A percentile compares a stretch with the other conserved stretches of the same genome.
These are phyloP conservation scores for Orientallactaga bullata DNA, from an alignment of 2,113 vertebrate genomes.

Conservation along the genomic window DNA sequence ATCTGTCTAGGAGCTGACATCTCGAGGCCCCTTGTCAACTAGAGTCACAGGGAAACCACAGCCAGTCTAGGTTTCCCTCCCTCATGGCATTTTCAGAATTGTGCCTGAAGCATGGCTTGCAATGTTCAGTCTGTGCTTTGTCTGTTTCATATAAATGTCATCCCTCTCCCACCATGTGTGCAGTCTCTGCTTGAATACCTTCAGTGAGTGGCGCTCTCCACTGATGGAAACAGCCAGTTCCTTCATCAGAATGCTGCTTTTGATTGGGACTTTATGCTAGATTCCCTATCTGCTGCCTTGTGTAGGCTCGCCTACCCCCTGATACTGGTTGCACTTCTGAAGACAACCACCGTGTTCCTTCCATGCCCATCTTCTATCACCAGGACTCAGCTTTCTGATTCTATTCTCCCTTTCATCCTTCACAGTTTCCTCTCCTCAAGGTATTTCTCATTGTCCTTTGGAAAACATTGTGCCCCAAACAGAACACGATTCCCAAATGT, in stretches of 20 bases:
- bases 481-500: slow-evolving; percentile 67
- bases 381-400: slow-evolving; percentile 38
- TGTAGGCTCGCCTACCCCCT: neutral
- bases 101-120: neutral
- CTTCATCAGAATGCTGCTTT: neutral
- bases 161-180: slow-evolving; percentile 16
- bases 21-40: neutral
- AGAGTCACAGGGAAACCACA: neutral
- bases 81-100: slow-evolving; percentile 41
- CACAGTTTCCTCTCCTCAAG: slow-evolving; percentile 57
- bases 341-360: neutral
- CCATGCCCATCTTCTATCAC: neutral
- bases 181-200: neutral
- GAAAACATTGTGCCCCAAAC: slow-evolving; percentile 65
- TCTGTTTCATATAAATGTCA: slow-evolving; percentile 10
- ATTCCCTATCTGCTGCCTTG: neutral
- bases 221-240: neutral
- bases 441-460: slow-evolving; percentile 72
- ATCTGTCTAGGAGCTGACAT: neutral
- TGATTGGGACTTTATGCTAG: slow-evolving; percentile 36
- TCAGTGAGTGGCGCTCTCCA: neutral
- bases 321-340: neutral
- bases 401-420: slow-evolving; percentile 68
- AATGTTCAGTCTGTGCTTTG: neutral
- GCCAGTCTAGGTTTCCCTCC: neutral